phyloP scores from a whole-genome alignment of 2,113 vertebrate species.

The Motacilla alba region DNA sequence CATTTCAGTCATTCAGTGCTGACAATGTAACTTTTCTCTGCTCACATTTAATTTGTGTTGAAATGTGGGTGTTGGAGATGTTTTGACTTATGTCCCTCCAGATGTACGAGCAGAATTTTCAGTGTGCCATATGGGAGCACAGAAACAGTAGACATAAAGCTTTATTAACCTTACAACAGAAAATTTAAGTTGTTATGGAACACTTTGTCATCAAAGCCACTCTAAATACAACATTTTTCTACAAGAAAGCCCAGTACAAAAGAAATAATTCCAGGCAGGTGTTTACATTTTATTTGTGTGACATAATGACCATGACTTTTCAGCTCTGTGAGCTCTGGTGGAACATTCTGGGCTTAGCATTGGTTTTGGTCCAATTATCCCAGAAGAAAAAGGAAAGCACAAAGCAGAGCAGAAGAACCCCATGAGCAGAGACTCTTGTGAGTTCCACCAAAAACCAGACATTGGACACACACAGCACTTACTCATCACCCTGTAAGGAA shows the following conservation, averaged over 20 bases:
- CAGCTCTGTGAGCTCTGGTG: background rate
- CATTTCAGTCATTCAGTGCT: background rate
- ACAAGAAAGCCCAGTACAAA: background rate
- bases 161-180: background rate
- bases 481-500: background rate
- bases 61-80: background rate
- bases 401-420: background rate
- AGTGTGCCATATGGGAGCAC: background rate
- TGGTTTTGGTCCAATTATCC: background rate
- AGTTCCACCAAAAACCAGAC: background rate
- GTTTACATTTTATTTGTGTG: background rate
- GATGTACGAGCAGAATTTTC: background rate
- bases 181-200: background rate
- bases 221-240: background rate
- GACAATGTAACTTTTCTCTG: background rate
- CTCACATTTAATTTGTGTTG: background rate
- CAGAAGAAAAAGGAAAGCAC: background rate
- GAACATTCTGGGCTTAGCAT: background rate
- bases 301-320: accelerated
- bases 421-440: background rate
- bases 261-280: background rate
- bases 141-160: background rate
- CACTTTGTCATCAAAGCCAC: background rate
- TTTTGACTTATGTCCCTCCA: constrained; percentile 8
- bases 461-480: accelerated